phyloP scores from a whole-genome alignment of 2,113 vertebrate species.

The Etheostoma spectabile region DNA sequence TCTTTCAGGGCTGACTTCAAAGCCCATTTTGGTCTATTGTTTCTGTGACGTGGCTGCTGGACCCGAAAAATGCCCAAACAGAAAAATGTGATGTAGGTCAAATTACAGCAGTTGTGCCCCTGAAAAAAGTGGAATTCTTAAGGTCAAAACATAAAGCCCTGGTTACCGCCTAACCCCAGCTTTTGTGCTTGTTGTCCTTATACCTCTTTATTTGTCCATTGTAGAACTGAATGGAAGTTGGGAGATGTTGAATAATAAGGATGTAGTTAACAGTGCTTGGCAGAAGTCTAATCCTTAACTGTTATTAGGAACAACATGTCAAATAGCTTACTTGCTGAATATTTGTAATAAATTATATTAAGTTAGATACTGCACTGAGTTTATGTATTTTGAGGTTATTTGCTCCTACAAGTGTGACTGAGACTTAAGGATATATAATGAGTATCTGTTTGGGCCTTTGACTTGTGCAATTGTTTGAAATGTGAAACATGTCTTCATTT shows the following conservation, averaged over 20 bases:
- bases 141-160: conserved; percentile 86
- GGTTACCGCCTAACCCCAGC: conserved; percentile 84
- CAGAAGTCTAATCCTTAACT: conserved; percentile 42
- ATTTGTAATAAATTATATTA: conserved; percentile 42
- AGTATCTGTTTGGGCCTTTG: conserved; percentile 54
- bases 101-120: conserved; percentile 88
- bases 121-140: conserved; percentile 89
- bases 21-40: conserved; percentile 93
- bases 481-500: conserved; percentile 62
- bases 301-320: conserved; percentile 34
- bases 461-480: conserved; percentile 63
- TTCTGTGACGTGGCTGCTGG: conserved; percentile 90
- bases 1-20: conserved; percentile 93
- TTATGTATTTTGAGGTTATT: conserved; percentile 42
- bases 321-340: conserved; percentile 41
- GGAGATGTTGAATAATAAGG: conserved; percentile 39
- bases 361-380: conserved; percentile 7
- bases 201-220: conserved; percentile 55
- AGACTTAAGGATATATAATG: conserved; percentile 41
- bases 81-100: conserved; percentile 97
- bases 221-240: conserved; percentile 41
- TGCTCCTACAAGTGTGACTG: conserved; percentile 25
- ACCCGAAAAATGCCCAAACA: conserved; percentile 96
- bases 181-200: conserved; percentile 54
- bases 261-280: conserved; percentile 25